Conservation (phyloP, 2,888 invertebrate genomes). For the Pyrrhosoma nymphula region DNA sequence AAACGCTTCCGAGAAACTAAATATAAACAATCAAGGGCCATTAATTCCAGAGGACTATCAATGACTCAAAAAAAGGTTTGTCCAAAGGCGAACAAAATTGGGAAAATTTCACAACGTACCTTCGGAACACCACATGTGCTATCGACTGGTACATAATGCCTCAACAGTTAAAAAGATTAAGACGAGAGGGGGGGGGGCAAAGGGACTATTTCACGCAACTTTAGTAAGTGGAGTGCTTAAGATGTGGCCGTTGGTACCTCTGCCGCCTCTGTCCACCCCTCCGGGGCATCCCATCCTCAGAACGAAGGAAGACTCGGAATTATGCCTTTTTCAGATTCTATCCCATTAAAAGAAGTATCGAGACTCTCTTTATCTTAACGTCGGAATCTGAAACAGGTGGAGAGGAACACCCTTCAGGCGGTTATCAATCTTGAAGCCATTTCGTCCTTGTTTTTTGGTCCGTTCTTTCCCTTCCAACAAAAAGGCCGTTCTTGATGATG, state of each 20-base stretch:
- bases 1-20: background rate
- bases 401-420: conserved; percentile 42
- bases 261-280: background rate
- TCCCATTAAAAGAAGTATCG: conserved; percentile 61
- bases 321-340: conserved; percentile 62
- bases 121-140: background rate
- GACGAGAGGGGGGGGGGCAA: background rate
- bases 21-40: background rate
- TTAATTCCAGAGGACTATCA: background rate
- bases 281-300: conserved; percentile 25
- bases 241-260: conserved; percentile 21
- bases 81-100: background rate
- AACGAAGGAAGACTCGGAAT: conserved; percentile 52
- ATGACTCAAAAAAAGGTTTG: background rate
- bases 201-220: conserved; percentile 47
- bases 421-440: conserved; percentile 37
- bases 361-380: background rate
- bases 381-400: conserved; percentile 64
- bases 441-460: conserved; percentile 37
- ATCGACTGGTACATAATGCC: background rate
- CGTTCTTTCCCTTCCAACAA: background rate
- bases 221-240: background rate
- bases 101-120: background rate
- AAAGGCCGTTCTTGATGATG: background rate
- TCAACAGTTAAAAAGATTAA: background rate